Base-by-base conservation (phyloP, 2,888 invertebrate genomes). In the Troides aeacus region DNA sequence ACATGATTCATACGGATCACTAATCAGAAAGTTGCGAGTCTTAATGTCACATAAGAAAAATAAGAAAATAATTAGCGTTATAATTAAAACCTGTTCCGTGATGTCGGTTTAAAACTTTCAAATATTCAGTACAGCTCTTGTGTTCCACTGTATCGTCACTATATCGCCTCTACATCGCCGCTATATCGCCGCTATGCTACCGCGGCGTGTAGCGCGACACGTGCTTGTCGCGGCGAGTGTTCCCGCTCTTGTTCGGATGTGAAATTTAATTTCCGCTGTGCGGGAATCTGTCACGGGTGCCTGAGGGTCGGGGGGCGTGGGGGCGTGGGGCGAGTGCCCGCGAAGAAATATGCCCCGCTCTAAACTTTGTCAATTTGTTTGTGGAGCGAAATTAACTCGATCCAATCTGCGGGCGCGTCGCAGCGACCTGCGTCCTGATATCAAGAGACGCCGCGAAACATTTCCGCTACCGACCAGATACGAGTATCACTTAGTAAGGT, bases 301-400 rank as follows among this genome's bases (percentile, higher is more conserved):
- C 76, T 73, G 80, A 79, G 81, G 79, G 71, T 66, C 77, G 78
- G 17, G 79, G 71, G 75, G 81, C 76, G 73, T 80, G 79, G 81
- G 81, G 7, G 39, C 39, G 15, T 79, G 78, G 74, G 79, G 71
- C 66, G 78, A 77, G 78, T 72, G 76, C 76, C 80, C 83, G 85
- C 84, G 88, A 91, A 92, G 91, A 92, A 92, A 92, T 92, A 91
- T 92, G 90, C 90, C 87, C 88, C 90, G 90, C 88, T 92, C 86
- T 90, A 90, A 92, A 92, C 92, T 92, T 92, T 92, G 92, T 92
- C 92, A 92, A 92, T 92, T 92, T 92, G 91, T 92, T 92, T 92
- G 92, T 92, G 89, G 90, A 90, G 90, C 85, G 89, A 92, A 92
- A 92, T 92, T 92, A 92, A 92, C 92, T 92, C 90, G 92, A 92